These are phyloP conservation scores for Fulica atra DNA, from an alignment of 2,113 vertebrate genomes.

Conservation along the genomic window DNA sequence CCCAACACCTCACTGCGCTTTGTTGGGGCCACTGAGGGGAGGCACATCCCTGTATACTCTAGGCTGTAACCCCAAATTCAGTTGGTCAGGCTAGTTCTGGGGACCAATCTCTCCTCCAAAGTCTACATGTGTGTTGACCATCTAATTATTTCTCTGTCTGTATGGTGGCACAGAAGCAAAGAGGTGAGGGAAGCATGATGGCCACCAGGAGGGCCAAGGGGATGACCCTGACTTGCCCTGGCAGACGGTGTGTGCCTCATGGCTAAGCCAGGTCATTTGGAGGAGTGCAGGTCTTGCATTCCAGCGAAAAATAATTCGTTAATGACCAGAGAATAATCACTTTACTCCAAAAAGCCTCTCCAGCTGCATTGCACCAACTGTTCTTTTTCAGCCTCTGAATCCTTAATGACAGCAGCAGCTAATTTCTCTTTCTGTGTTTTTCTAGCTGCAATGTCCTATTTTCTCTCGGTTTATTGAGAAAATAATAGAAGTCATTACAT, in stretches of 20 bases:
- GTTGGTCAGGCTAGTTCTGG: background rate
- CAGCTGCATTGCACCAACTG: slow-evolving; percentile 77
- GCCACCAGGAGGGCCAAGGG: background rate
- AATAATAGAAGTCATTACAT: slow-evolving; percentile 61
- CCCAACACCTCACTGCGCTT: background rate
- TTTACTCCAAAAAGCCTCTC: slow-evolving; percentile 67
- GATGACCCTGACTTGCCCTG: background rate
- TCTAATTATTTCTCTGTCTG: background rate
- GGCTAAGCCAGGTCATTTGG: slow-evolving; percentile 70
- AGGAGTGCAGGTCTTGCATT: slow-evolving; percentile 62
- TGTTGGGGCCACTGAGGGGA: background rate
- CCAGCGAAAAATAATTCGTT: slow-evolving; percentile 75
- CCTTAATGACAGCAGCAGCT: slow-evolving; percentile 63
- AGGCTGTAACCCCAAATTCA: background rate
- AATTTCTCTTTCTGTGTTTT: slow-evolving; percentile 59
- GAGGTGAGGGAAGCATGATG: background rate
- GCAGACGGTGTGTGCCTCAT: background rate
- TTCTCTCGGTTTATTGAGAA: slow-evolving; percentile 52
- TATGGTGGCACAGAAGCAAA: background rate
- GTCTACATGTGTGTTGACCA: background rate
- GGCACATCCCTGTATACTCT: background rate
- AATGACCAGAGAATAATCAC: slow-evolving; percentile 75
- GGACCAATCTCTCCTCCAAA: background rate
- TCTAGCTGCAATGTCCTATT: slow-evolving; percentile 41
- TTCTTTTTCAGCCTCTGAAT: slow-evolving; percentile 72